Conservation (phyloP, 2,113 vertebrate species). For the Sylvietta virens region DNA sequence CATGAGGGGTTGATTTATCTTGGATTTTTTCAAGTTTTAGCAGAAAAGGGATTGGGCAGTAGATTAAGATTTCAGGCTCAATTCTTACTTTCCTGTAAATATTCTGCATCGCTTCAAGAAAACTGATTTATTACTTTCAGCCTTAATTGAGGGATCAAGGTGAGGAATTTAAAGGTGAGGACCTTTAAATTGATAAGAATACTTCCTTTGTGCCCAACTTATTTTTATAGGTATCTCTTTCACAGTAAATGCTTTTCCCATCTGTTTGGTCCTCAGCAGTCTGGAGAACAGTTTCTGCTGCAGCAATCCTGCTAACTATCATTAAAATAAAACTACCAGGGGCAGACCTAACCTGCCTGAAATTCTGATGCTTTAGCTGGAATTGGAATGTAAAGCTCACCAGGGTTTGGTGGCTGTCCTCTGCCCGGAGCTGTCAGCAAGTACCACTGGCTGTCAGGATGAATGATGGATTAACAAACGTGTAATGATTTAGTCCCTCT, state of each 20-base stretch:
- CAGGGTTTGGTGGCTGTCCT: conserved; percentile 34
- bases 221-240: not conserved
- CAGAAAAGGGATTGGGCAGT: not conserved
- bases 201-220: not conserved
- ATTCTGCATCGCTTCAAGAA: not conserved
- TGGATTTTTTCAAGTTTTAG: not conserved
- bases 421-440: not conserved
- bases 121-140: not conserved
- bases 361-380: not conserved
- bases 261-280: not conserved
- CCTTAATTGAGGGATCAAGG: too few relatives aligned
- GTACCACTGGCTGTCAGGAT: not conserved
- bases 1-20: not conserved
- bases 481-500: conserved; percentile 32
- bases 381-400: not conserved
- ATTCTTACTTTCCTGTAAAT: not conserved
- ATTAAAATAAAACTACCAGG: not conserved
- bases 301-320: not conserved
- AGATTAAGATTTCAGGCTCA: not conserved
- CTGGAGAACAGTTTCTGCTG: not conserved
- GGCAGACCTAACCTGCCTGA: not conserved
- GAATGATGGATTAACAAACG: conserved; percentile 52
- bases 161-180: too few relatives aligned
- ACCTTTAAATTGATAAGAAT: not conserved
- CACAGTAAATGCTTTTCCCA: not conserved